Conservation (phyloP, 2,797 vertebrate species). For the Chelon labrosus region DNA sequence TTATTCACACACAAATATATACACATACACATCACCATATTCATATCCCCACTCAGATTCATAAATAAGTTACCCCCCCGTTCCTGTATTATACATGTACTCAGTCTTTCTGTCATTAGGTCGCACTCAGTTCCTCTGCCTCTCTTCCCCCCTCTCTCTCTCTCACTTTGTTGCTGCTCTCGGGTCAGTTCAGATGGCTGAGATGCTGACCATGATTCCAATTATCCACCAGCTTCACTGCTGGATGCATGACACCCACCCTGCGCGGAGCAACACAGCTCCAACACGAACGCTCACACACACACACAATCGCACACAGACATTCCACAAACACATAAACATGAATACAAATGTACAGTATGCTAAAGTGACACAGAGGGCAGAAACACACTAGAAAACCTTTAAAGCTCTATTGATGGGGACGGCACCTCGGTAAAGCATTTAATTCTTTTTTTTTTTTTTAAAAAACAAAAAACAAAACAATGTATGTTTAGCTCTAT, state of each 20-base stretch:
- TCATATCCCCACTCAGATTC: conserved; percentile 52
- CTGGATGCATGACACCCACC: conserved; percentile 69
- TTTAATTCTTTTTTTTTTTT: background rate
- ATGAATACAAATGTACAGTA: conserved; percentile 32
- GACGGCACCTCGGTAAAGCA: background rate
- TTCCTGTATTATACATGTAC: conserved; percentile 68
- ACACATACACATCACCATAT: conserved; percentile 61
- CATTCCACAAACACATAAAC: conserved; percentile 38
- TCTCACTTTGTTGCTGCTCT: conserved; percentile 61
- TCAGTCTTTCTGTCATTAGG: conserved; percentile 64
- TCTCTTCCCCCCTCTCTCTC: conserved; percentile 59
- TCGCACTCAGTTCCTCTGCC: conserved; percentile 47
- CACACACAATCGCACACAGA: conserved; percentile 21
- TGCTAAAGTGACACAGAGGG: conserved; percentile 27
- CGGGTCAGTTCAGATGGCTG: conserved; percentile 71
- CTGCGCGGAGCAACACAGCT: conserved; percentile 42
- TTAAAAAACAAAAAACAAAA: background rate
- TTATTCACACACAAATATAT: conserved; percentile 20
- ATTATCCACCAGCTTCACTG: conserved; percentile 76
- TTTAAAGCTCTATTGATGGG: background rate
- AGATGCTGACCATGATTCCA: conserved; percentile 77
- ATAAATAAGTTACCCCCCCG: conserved; percentile 62
- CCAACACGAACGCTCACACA: conserved; percentile 16
- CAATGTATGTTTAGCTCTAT: background rate
- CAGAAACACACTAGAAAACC: background rate